Percentiles rank a stretch among this genome's conserved stretches.
Conservation (phyloP, 2,113 vertebrate species). For the Lophius piscatorius region DNA sequence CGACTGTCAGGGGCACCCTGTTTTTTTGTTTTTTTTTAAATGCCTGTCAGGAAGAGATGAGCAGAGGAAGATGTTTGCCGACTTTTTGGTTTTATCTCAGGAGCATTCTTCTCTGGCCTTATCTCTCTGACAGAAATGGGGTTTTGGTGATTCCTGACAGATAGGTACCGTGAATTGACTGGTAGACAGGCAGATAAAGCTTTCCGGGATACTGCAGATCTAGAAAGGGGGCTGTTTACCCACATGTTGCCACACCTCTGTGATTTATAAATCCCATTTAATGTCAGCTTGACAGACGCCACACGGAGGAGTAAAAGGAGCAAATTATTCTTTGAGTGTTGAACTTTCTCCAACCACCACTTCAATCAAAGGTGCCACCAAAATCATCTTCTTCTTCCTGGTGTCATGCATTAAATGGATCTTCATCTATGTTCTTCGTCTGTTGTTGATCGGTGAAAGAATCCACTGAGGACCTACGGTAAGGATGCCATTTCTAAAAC, state of each 20-base stretch:
- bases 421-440: too few relatives aligned
- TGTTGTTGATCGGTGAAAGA: too few relatives aligned
- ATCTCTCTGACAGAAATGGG: constrained; percentile 73
- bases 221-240: constrained; percentile 48
- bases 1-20: constrained; percentile 59
- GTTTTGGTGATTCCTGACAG: constrained; percentile 70
- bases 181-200: constrained; percentile 59
- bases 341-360: constrained; percentile 59
- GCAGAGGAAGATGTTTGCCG: constrained; percentile 68
- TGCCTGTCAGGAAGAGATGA: constrained; percentile 62
- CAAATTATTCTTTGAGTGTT: constrained; percentile 28
- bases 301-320: constrained; percentile 2
- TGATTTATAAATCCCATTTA: constrained; percentile 61
- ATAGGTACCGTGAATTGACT: constrained; percentile 54
- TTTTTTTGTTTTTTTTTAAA: constrained; percentile 67
- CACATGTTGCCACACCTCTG: constrained; percentile 32
- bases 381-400: constrained; percentile 34
- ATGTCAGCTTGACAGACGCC: constrained; percentile 59
- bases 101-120: constrained; percentile 59
- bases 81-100: constrained; percentile 66
- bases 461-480: too few relatives aligned
- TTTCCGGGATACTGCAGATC: constrained; percentile 58
- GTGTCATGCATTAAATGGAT: constrained; percentile 38
- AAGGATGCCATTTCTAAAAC: constrained; percentile 3
- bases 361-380: constrained; percentile 50